A percentile compares a stretch with the other conserved stretches of the same genome.
Conservation (phyloP, 2,797 vertebrate genomes). For the Fistularia tabacaria region DNA sequence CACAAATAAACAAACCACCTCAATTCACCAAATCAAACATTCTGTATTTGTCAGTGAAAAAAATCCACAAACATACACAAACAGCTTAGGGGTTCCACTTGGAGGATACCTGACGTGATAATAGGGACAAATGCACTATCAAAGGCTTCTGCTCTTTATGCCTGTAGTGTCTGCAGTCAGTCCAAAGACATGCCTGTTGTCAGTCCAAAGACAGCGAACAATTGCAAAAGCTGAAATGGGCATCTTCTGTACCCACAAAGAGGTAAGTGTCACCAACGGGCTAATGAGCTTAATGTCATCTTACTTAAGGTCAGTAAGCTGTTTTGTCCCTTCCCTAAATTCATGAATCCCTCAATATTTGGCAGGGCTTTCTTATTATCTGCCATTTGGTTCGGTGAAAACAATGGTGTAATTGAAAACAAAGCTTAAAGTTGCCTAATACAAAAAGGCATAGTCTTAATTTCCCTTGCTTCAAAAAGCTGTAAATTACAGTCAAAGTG, state of each 20-base stretch:
- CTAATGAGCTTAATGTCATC: slow-evolving; percentile 24
- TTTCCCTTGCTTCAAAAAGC: slow-evolving; percentile 8
- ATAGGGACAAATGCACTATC: slow-evolving; percentile 20
- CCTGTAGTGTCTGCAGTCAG: slow-evolving; percentile 16
- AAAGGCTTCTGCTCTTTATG: slow-evolving; percentile 12
- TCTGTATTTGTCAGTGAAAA: slow-evolving; percentile 24
- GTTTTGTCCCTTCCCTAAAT: slow-evolving; percentile 24
- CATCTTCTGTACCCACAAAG: slow-evolving; percentile 24
- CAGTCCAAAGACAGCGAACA: slow-evolving; percentile 16
- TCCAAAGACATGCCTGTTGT: slow-evolving; percentile 24
- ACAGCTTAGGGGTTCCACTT: slow-evolving; percentile 43
- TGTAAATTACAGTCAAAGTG: slow-evolving; percentile 18
- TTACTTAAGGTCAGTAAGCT: slow-evolving; percentile 32
- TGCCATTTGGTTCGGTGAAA: neutral
- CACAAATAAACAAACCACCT: slow-evolving; percentile 35
- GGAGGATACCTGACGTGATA: slow-evolving; percentile 32
- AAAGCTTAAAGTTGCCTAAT: slow-evolving; percentile 6
- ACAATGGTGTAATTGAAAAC: slow-evolving; percentile 11
- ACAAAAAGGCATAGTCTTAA: slow-evolving; percentile 4
- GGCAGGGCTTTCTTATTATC: slow-evolving; percentile 16
- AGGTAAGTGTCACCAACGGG: slow-evolving; percentile 28
- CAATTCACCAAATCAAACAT: slow-evolving; percentile 53
- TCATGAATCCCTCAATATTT: slow-evolving; percentile 37
- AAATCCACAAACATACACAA: slow-evolving; percentile 54
- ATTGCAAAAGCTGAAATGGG: slow-evolving; percentile 23